Base-by-base conservation (phyloP, 2,888 invertebrate species). In the Drosophila anomalata region DNA sequence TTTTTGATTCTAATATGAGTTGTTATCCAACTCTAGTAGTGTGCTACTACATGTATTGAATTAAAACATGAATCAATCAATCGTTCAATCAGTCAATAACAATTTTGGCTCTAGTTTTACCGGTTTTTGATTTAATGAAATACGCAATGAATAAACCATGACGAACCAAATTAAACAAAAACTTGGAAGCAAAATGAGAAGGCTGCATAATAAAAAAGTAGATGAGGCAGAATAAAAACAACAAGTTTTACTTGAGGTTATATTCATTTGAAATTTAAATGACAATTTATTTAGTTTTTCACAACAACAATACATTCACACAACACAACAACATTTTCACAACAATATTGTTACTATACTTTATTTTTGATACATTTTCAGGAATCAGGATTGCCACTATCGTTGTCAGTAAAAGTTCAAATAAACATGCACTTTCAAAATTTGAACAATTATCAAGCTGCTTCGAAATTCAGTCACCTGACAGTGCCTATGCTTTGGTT, bases 401-500 rank as follows among this genome's bases (percentile, higher is more conserved):
- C 96, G 74, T 93, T 97, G 12, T 95, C 96, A 61, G 95, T 95
- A 11, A 95, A 96, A 83, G 95, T 96, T 88, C 97, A 97, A 92
- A 97, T 97, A 89, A 97, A 97, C 91, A 95, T 97, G 95, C 96
- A 95, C 0, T 92, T 97, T 31, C 94, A 94, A 24, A 94, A 96
- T 87, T 93, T 97, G 51, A 92, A 93, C 2, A 90, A 91, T 5
- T 95, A 96, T 81, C 93, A 94, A 1, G 94, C 95, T 79, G 94
- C 94, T 0, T 94, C 93, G 2, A 93, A 92, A 59, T 96, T 97
- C 88, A 93, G 95, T 55, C 93, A 96, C 77, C 92, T 96, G 90
- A 94, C 96, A 11, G 92, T 97, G 3, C 97, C 97, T 0, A 92
- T 97, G 89, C 92, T 97, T 3, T 97, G 97, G 97, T 96, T 96